Percentiles rank a stretch among this genome's conserved stretches.
phyloP scores from a whole-genome alignment of 2,113 vertebrate genomes.

The Dromaius novaehollandiae region DNA sequence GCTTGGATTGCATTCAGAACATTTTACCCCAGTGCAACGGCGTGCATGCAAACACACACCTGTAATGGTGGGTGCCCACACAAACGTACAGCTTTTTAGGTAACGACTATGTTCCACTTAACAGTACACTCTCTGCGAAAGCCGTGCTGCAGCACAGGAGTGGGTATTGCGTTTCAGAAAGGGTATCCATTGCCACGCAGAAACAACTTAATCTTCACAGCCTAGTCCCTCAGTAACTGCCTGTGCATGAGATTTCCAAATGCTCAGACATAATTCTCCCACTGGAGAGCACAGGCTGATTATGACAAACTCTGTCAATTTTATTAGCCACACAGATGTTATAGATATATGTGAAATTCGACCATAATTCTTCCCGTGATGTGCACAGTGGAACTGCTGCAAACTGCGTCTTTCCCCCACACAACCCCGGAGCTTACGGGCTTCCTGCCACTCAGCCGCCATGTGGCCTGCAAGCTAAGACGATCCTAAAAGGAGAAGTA shows the following conservation, averaged over 20 bases:
- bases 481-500: conserved; percentile 28
- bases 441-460: conserved; percentile 33
- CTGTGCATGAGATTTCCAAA: conserved; percentile 50
- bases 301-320: conserved; percentile 65
- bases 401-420: background rate
- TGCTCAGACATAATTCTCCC: conserved; percentile 49
- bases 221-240: conserved; percentile 22
- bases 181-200: background rate
- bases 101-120: background rate
- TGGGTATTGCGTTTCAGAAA: background rate
- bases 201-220: conserved; percentile 50
- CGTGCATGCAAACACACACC: fast-evolving
- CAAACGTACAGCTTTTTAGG: background rate
- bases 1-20: background rate
- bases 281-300: conserved; percentile 54
- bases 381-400: background rate
- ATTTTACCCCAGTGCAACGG: fast-evolving
- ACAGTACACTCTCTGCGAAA: background rate
- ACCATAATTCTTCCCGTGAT: conserved; percentile 54
- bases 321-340: conserved; percentile 70
- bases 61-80: background rate
- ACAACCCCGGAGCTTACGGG: background rate
- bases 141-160: background rate
- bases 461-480: background rate
- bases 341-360: conserved; percentile 43